These are phyloP conservation scores for Tetragnatha versicolor DNA, from an alignment of 1,140 invertebrate species.

Conservation along the genomic window DNA sequence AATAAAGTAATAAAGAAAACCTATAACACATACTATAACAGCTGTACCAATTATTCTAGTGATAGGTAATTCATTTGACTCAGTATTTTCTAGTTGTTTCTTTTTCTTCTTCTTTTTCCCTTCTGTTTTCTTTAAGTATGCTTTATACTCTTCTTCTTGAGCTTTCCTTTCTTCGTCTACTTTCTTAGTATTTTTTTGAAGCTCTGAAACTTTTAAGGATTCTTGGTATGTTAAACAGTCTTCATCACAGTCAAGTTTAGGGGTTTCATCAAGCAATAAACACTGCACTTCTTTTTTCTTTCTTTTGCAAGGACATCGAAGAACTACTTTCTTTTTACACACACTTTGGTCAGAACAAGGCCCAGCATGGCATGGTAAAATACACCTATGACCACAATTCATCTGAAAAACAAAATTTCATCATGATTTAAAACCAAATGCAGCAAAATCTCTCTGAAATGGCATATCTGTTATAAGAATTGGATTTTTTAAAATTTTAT, in stretches of 20 bases:
- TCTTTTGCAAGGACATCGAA: conserved; percentile 80
- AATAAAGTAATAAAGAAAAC: too few relatives aligned
- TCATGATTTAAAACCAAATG: too few relatives aligned
- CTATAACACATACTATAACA: not conserved
- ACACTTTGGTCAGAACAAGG: conserved; percentile 72
- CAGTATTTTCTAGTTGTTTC: not conserved
- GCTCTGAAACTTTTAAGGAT: conserved; percentile 52
- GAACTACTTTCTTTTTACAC: conserved; percentile 81
- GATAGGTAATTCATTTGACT: not conserved
- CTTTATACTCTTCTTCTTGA: conserved; percentile 21
- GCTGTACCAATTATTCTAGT: not conserved
- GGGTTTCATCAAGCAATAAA: conserved; percentile 56
- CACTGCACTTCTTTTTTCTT: conserved; percentile 81
- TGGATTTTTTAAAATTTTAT: too few relatives aligned
- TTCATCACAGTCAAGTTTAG: conserved; percentile 62
- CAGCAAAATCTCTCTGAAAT: too few relatives aligned
- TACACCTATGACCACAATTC: conserved; percentile 76
- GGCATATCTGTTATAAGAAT: too few relatives aligned
- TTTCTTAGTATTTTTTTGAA: not conserved
- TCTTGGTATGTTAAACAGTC: conserved; percentile 59
- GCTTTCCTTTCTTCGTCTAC: not conserved
- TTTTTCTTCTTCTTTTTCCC: conserved; percentile 38
- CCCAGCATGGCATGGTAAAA: conserved; percentile 78
- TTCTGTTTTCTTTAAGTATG: conserved; percentile 25
- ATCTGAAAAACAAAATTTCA: conserved; percentile 63